Base-by-base conservation (phyloP, 2,113 vertebrate genomes). In the Poeciliopsis retropinna region DNA sequence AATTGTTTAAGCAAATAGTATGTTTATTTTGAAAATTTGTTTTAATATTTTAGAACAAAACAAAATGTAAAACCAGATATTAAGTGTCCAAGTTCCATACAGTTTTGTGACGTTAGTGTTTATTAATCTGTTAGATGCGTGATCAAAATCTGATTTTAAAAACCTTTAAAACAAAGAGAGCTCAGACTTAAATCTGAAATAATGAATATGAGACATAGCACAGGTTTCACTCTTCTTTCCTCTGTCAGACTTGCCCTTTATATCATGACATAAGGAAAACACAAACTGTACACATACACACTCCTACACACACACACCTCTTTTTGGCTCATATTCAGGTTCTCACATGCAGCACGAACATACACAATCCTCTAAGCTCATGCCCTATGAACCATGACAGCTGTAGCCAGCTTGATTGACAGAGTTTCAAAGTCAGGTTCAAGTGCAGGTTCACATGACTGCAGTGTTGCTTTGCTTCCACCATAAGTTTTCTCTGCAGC, bases 391-490 rank as follows among this genome's bases (percentile, higher is more conserved):
- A 88, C 84, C 89, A 62, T 85, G 88, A 89, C 90, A 85, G 86
- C 88, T 86, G 84, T 75, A 86, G 79, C 73, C 74, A 67, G 82
- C 76, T 86, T 91, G 90, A 91, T 77, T 91, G 90, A 88, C 88
- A 89, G 88, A 79, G 81, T 86, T 82, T 88, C 82, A 87, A 86
- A 91, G 88, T 89, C 85, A 85, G 85, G 88, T 87, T 85, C 87
- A 87, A 88, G 82, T 83, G 81, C 85, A 83, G 82, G 85, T 89
- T 87, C 87, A 85, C 82, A 78, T 61, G 60, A 85, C 87, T 85
- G 74, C 84, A 85, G 82, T 75, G 27, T 70, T 85, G 64, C 75
- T 80, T 63, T 12, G 61, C 83, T 71, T 63, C 77, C 65, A 66
- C 64, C 12, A 28, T 64, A 64, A 63, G 72, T 41, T 65, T 25